These are phyloP conservation scores for Penaeus chinensis DNA, from an alignment of 1,140 invertebrate species.

Conservation along the genomic window DNA sequence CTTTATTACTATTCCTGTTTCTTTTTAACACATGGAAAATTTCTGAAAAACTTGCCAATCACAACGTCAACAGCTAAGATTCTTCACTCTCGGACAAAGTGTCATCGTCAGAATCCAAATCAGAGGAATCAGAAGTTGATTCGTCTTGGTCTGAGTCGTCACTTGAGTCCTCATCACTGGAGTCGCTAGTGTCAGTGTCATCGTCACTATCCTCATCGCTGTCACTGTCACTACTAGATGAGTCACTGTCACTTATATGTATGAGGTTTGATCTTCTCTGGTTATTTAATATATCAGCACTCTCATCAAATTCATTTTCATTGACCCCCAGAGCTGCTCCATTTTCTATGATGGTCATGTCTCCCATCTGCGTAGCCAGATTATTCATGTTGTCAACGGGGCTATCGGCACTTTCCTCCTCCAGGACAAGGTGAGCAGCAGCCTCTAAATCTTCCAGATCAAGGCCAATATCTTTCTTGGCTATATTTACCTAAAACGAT, in stretches of 20 bases:
- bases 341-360: slow-evolving; percentile 49
- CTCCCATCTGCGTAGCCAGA: slow-evolving; percentile 21
- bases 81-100: slow-evolving; percentile 51
- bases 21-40: background rate
- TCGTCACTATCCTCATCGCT: slow-evolving; percentile 45
- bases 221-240: slow-evolving; percentile 53
- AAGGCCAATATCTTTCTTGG: slow-evolving; percentile 46
- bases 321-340: slow-evolving; percentile 32
- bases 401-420: slow-evolving; percentile 12
- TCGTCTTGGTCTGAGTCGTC: slow-evolving; percentile 38
- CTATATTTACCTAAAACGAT: slow-evolving; percentile 44
- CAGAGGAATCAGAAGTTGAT: slow-evolving; percentile 50
- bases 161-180: slow-evolving; percentile 29
- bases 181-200: slow-evolving; percentile 34
- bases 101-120: slow-evolving; percentile 51
- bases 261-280: background rate
- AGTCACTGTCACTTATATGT: slow-evolving; percentile 41
- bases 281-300: background rate
- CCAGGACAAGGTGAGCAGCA: slow-evolving; percentile 39
- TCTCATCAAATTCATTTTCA: slow-evolving; percentile 29
- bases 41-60: slow-evolving; percentile 2
- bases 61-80: slow-evolving; percentile 6
- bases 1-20: background rate
- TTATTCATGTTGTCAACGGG: slow-evolving; percentile 29
- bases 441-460: slow-evolving; percentile 54